Evolutionary conservation across 1,140 invertebrate species (phyloP).

Genomic region (Sinonovacula constricta): DNA sequence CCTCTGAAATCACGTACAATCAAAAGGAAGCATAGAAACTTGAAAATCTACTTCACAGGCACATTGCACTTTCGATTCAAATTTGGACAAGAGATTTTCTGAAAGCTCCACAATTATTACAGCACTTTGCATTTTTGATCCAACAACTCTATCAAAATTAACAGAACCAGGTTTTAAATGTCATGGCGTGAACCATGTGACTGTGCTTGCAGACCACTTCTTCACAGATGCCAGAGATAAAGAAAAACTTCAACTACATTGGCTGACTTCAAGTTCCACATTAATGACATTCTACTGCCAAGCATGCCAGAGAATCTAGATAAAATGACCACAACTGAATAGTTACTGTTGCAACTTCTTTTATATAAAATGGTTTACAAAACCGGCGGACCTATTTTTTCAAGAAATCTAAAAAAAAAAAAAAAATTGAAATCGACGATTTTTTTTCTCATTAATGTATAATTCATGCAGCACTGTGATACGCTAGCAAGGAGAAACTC

Average conservation of each 20-base stretch:
- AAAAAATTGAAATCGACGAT: too few species aligned
- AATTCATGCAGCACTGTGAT: too few species aligned
- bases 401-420: too few species aligned
- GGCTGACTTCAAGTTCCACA: not conserved
- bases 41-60: not conserved
- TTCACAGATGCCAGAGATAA: not conserved
- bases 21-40: not conserved
- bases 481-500: too few species aligned
- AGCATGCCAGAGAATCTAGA: not conserved
- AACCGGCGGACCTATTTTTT: too few species aligned
- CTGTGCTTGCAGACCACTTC: slow-evolving; percentile 17
- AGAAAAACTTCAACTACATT: slow-evolving; percentile 5
- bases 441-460: too few species aligned
- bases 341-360: not conserved
- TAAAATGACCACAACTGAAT: not conserved
- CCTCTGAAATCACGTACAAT: not conserved
- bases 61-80: not conserved
- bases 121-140: slow-evolving; percentile 16
- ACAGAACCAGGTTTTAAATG: not conserved
- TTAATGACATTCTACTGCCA: not conserved
- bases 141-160: not conserved
- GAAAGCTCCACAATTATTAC: not conserved
- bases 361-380: too few species aligned
- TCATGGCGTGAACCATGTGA: slow-evolving; percentile 7
- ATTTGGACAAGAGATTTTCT: slow-evolving; percentile 9